Evolutionary conservation across 2,113 vertebrate species (phyloP).

Genomic region (Amazona vittata): DNA sequence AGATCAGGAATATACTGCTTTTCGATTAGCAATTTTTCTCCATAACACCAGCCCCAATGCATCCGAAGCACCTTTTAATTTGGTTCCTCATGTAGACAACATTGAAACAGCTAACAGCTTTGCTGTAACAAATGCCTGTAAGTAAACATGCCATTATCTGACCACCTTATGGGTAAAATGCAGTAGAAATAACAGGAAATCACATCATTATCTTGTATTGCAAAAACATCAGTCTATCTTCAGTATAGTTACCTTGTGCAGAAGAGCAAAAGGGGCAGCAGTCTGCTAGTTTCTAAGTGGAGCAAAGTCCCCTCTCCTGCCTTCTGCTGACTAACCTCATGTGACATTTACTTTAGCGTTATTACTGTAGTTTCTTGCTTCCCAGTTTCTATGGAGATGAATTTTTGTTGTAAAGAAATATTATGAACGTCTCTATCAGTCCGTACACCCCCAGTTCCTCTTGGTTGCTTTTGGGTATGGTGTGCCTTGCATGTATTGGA

Average conservation of each 20-base stretch:
- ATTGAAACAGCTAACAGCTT: conserved; percentile 99
- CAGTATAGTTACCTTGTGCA: background rate
- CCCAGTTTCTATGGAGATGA: conserved; percentile 59
- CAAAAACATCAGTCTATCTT: background rate
- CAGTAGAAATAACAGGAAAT: background rate
- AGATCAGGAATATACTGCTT: conserved; percentile 99
- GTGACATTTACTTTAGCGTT: conserved; percentile 66
- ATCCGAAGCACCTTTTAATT: conserved; percentile 97
- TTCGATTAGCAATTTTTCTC: conserved; percentile 97
- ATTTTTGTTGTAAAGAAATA: conserved; percentile 59
- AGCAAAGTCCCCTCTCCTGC: conserved; percentile 15
- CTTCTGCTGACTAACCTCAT: conserved; percentile 67
- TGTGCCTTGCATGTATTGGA: background rate
- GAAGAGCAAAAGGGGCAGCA: conserved; percentile 22
- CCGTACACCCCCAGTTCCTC: background rate
- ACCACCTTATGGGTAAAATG: conserved; percentile 44
- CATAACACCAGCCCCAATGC: conserved; percentile 99
- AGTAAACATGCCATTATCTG: conserved; percentile 75
- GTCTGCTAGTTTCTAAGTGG: conserved; percentile 21
- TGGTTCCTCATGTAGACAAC: conserved; percentile 99
- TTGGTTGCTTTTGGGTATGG: conserved; percentile 9
- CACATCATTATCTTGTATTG: background rate
- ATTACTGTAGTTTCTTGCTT: conserved; percentile 59
- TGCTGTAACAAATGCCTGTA: conserved; percentile 98
- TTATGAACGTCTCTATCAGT: conserved; percentile 8